phyloP scores from a whole-genome alignment of 2,113 vertebrate genomes.

The Bufo bufo region DNA sequence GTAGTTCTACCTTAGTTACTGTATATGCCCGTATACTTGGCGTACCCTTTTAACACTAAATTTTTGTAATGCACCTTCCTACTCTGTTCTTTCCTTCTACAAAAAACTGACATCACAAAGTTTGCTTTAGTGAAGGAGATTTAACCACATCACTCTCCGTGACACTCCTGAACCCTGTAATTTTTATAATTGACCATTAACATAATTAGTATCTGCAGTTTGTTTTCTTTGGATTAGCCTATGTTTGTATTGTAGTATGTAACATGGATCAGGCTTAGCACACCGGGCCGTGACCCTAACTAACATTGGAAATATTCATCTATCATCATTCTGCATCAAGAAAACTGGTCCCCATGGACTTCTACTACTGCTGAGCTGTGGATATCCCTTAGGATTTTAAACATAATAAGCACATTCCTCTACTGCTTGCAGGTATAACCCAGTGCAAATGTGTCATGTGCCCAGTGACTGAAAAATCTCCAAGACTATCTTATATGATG shows the following conservation, averaged over 20 bases:
- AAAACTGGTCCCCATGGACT: conserved; percentile 9
- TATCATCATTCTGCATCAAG: conserved; percentile 49
- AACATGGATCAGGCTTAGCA: conserved; percentile 4
- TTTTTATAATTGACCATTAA: not conserved
- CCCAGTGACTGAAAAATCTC: not conserved
- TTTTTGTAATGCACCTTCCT: too few species aligned
- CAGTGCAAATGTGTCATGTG: not conserved
- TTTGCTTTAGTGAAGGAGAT: not conserved
- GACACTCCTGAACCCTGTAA: not conserved
- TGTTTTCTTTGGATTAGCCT: conserved; percentile 44
- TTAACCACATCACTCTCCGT: not conserved
- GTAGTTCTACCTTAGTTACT: too few species aligned
- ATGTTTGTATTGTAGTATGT: conserved; percentile 43
- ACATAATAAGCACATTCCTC: conserved; percentile 13
- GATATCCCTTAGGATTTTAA: not conserved
- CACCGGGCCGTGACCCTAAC: conserved; percentile 37
- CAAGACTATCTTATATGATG: not conserved
- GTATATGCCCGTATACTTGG: too few species aligned
- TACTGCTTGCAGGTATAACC: not conserved
- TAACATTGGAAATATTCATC: conserved; percentile 43
- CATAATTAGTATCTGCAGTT: conserved; percentile 34
- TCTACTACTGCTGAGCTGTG: conserved; percentile 24
- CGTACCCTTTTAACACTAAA: too few species aligned
- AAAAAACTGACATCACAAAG: not conserved
- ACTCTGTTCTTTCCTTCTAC: not conserved